Evolutionary conservation across 1,140 invertebrate species (phyloP), one percentile per base, ranked within the genome.

Genomic region (Macrocentrus cingulum): DNA sequence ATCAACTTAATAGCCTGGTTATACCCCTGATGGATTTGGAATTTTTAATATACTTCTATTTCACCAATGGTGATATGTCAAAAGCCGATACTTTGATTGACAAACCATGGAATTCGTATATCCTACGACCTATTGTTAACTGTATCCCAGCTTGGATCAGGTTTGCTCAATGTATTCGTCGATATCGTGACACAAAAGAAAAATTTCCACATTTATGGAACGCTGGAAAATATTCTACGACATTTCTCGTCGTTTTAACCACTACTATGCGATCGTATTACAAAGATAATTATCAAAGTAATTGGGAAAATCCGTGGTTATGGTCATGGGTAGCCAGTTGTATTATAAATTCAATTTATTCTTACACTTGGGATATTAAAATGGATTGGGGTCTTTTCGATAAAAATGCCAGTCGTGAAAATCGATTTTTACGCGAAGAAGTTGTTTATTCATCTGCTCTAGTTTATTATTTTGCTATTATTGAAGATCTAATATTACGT

Each of bases 201-300:
- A 90, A 89, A 1, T 98, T 97, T 80, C 97, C 96, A 0, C 97
- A 99, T 81, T 79, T 95, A 29, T 92, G 91, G 0, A 99, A 99
- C 80, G 98, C 97, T 15, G 95, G 92, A 44, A 99, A 99, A 83
- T 99, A 99, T 79, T 92, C 95, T 0, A 98, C 96, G 0, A 95
- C 96, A 0, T 99, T 98, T 81, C 87, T 98, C 55, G 95, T 97
- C 2, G 91, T 97, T 2, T 83, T 93, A 16, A 94, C 96, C 73
- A 85, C 89, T 3, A 88, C 91, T 0, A 75, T 99, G 3, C 85
- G 88, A 68, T 84, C 77, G 51, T 81, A 84, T 62, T 82, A 88
- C 68, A 79, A 81, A 79, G 78, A 64, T 39, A 66, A 77, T 7
- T 79, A 76, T 58, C 34, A 58, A 56, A 75, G 63, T 63, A 61